These are phyloP conservation scores for Ammospiza caudacuta DNA, from an alignment of 2,113 vertebrate genomes.

Conservation along the genomic window DNA sequence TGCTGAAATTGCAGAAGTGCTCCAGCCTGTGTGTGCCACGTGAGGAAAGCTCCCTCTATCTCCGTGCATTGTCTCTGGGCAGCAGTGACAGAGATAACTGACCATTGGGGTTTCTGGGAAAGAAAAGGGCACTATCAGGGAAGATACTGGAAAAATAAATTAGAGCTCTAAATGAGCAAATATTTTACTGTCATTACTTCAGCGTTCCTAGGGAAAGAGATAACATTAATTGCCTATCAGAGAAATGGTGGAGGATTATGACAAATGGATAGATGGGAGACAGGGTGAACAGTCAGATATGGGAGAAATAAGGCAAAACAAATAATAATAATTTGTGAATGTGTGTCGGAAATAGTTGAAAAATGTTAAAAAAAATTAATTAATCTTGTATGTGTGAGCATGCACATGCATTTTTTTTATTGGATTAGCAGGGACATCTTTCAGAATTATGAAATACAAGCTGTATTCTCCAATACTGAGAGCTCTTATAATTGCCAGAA, in stretches of 20 bases:
- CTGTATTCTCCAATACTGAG: conserved; percentile 58
- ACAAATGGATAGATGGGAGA: neutral
- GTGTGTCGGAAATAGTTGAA: neutral
- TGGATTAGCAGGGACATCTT: conserved; percentile 54
- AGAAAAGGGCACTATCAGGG: neutral
- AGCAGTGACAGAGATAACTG: conserved; percentile 21
- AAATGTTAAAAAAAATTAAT: conserved; percentile 34
- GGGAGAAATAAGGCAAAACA: conserved; percentile 3
- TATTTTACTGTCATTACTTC: conserved; percentile 23
- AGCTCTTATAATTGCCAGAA: conserved; percentile 69
- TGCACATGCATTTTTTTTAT: conserved; percentile 36
- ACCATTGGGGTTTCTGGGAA: conserved; percentile 36
- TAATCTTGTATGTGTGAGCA: conserved; percentile 23
- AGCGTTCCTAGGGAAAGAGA: conserved; percentile 4
- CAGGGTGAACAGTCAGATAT: neutral
- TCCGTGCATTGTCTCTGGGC: neutral
- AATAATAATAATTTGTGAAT: conserved; percentile 47
- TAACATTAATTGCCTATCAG: conserved; percentile 49
- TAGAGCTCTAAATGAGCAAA: conserved; percentile 48
- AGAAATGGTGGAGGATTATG: conserved; percentile 14
- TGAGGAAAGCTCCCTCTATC: neutral
- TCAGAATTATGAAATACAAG: conserved; percentile 69
- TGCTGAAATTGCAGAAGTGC: neutral
- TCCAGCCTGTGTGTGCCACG: neutral
- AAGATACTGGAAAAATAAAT: conserved; percentile 54